Evolutionary conservation across 2,113 vertebrate species (phyloP), one percentile per base, ranked within the genome.

Genomic region (Hydropotes inermis): DNA sequence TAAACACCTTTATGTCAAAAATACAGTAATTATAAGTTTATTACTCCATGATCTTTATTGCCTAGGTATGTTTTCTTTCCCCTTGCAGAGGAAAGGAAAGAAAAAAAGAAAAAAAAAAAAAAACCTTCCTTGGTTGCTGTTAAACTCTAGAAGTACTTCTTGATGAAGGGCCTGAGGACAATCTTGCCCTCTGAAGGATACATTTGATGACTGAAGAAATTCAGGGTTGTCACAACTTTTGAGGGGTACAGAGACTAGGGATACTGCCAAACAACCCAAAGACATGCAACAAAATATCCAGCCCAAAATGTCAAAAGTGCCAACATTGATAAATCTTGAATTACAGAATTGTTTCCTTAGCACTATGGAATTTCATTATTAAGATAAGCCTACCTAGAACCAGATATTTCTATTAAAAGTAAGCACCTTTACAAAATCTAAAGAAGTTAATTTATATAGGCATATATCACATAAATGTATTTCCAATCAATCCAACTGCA

Each of bases 1-100:
- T 82, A 54, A 54, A 64, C 23, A 86, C 45, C 47, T 96, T 95
- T 84, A 92, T 94, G 74, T 96, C 86, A 94, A 33, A 95, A 57
- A 82, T 76, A 70, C 55, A 9, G 54, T 23, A 70, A 90, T 70
- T 36, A 50, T 47, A 57, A 23, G 87, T 97, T 97, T 93, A 85
- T 90, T 92, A 70, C 10, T 61, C 55, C 13, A 70, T 30, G 3
- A 78, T 50, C 7, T 55, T 81, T 27, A 64, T 84, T 81, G 12
- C 43, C 17, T 78, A 84, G 28, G 19, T 89, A 55, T n/a, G 55
- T 54, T 21, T 79, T 94, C n/a, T 94, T 89, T 90, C 15, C 5
- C 2, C 25, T 36, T 94, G 27, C 39, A 27, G 57, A 87, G 81
- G 14, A 17, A 82, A 95, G 64, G 50, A 3, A 61, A 52, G 10